Evolutionary conservation across 2,113 vertebrate genomes (phyloP).

Genomic region (Saguinus imperator): DNA sequence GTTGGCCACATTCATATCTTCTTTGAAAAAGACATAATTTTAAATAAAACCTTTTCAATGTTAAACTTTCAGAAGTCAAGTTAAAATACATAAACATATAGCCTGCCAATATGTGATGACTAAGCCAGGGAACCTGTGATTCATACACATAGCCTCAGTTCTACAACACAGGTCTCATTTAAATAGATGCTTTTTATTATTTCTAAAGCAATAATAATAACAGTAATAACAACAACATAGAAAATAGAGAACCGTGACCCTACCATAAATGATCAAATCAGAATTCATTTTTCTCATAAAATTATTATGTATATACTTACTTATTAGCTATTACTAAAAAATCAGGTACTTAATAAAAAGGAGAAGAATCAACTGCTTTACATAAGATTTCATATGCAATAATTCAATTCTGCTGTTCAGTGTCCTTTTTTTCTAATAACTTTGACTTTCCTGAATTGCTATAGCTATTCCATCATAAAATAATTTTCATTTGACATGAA

Average conservation of each 20-base stretch:
- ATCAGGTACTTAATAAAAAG: not conserved
- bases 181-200: not conserved
- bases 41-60: not conserved
- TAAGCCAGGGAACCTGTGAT: not conserved
- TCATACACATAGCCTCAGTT: not conserved
- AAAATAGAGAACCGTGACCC: not conserved
- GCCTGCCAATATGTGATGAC: not conserved
- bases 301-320: not conserved
- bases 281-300: not conserved
- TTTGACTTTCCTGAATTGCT: not conserved
- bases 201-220: not conserved
- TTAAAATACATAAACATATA: not conserved
- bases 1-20: too few species aligned
- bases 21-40: not conserved
- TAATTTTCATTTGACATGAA: not conserved
- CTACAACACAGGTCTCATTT: not conserved
- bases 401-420: not conserved
- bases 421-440: not conserved
- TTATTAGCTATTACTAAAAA: not conserved
- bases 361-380: not conserved
- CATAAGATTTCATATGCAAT: not conserved
- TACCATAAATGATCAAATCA: not conserved
- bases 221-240: not conserved
- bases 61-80: slow-evolving; percentile 11
- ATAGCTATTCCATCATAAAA: not conserved